These are phyloP conservation scores for Ligdia adustata DNA, from an alignment of 2,888 invertebrate species.

Conservation along the genomic window DNA sequence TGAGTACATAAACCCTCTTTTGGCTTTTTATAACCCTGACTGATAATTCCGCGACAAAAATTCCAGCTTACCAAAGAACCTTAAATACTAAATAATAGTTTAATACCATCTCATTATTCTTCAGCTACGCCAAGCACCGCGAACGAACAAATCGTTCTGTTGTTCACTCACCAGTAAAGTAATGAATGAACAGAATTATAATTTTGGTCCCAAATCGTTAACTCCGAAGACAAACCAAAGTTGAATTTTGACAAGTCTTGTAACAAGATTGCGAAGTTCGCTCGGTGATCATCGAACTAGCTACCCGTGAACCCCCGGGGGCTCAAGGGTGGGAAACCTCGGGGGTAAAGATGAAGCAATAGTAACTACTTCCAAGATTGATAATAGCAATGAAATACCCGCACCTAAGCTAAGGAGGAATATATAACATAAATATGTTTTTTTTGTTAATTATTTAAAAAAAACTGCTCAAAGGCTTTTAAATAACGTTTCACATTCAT, in stretches of 20 bases:
- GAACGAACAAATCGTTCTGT: constrained; percentile 20
- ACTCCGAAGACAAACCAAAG: constrained; percentile 21
- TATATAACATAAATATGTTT: no score
- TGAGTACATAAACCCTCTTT: no score
- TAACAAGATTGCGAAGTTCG: constrained; percentile 23
- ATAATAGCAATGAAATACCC: no score
- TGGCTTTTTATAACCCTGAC: no score
- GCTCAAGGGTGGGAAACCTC: background rate
- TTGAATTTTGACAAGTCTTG: constrained; percentile 22
- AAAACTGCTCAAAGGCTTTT: no score
- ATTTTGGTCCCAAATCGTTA: constrained; percentile 18
- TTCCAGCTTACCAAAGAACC: no score
- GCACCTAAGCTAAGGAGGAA: no score
- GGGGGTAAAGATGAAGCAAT: constrained; percentile 5
- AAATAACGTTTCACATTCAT: no score
- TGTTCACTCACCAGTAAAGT: constrained; percentile 16
- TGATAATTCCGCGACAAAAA: no score
- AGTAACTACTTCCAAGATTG: no score
- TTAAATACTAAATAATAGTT: constrained; percentile 8
- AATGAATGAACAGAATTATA: constrained; percentile 21
- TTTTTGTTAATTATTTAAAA: no score
- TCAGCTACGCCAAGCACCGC: background rate
- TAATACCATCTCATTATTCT: constrained; percentile 8
- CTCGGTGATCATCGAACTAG: constrained; percentile 14
- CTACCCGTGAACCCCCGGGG: background rate